Evolutionary conservation across 2,797 vertebrate genomes (phyloP), one percentile per base, ranked within the genome.

Genomic region (Apodemus agrarius): DNA sequence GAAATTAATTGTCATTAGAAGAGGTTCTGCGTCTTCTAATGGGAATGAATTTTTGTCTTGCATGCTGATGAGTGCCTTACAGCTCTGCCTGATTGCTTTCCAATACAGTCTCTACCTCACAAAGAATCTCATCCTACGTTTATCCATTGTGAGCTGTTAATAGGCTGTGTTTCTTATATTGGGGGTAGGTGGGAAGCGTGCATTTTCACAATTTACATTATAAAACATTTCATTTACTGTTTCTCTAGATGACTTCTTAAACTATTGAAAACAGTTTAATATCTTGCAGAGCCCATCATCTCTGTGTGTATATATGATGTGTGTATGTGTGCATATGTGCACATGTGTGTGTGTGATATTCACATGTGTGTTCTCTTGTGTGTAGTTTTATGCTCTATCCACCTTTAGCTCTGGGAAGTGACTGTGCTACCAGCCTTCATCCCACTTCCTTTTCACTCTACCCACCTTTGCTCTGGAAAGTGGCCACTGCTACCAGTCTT

Each of bases 181-280:
- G 91, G 78, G 91, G 59, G 59, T 91, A 54, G n/a, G 59, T 91
- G 61, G n/a, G 91, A 87, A 88, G 14, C 40, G 22, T 46, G 21
- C n/a, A 43, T 89, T 57, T 57, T 37, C 29, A 24, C 91, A 76
- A 78, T 54, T 80, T 92, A 91, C 21, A 72, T 4, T 29, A 34
- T n/a, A 95, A 86, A 91, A 84, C 37, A 88, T 9, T 61, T 92
- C 12, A 76, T 80, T 96, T 85, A 75, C 2, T 86, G 16, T 92
- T 96, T 96, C 31, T 78, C 34, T 43, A 78, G 16, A 12, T 76
- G 59, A 82, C 12, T 79, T 74, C 13, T 37, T 90, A 69, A 89
- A 26, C 52, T 90, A 72, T 72, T 92, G 46, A 94, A 89, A 83
- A 65, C 22, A 91, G 52, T 61, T 26, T 79, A 63, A 79, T 94